phyloP scores from a whole-genome alignment of 2,797 vertebrate species.

The Peromyscus attwateri region DNA sequence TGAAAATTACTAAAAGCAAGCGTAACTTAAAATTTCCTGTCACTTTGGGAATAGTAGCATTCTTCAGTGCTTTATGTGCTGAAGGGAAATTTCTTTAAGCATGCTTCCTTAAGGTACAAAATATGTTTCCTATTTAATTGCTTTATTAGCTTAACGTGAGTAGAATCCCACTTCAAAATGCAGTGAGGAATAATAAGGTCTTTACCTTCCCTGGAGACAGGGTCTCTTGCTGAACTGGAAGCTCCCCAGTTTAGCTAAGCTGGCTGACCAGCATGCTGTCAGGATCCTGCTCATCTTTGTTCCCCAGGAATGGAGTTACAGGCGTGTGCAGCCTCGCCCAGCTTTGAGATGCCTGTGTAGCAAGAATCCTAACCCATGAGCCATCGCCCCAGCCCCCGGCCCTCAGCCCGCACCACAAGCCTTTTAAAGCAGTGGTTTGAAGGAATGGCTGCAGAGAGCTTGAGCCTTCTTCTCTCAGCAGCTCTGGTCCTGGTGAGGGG shows the following conservation, averaged over 20 bases:
- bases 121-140: conserved; percentile 58
- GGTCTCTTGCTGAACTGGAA: too few relatives aligned
- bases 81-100: conserved; percentile 58
- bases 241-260: neutral
- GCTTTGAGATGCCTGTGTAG: neutral
- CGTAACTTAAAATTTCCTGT: conserved; percentile 66
- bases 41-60: conserved; percentile 57
- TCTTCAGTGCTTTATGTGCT: conserved; percentile 63
- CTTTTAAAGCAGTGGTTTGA: conserved; percentile 4
- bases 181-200: conserved; percentile 13
- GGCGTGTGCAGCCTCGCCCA: neutral
- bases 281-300: neutral
- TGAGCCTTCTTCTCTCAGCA: neutral
- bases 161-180: conserved; percentile 29
- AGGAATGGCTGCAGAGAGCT: neutral
- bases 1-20: conserved; percentile 58
- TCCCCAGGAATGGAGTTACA: neutral
- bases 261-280: neutral
- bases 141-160: conserved; percentile 29
- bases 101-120: conserved; percentile 42
- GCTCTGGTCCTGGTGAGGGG: conserved; percentile 1
- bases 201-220: neutral
- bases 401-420: neutral
- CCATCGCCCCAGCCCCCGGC: neutral
- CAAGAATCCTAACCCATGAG: neutral